These are phyloP conservation scores for Danio albolineatus DNA, from an alignment of 2,797 vertebrate species.

Conservation along the genomic window DNA sequence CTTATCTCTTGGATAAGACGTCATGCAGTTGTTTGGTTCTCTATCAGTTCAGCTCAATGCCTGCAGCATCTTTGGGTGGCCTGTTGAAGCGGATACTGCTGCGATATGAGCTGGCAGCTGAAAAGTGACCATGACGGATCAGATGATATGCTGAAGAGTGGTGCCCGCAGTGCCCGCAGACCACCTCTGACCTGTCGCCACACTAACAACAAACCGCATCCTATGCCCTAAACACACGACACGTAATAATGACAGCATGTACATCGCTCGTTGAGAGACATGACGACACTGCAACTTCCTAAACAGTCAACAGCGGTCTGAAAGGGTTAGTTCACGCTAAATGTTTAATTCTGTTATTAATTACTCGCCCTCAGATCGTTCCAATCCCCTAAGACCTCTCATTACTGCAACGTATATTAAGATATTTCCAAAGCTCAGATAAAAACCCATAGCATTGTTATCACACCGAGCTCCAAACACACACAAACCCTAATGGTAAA, in stretches of 20 bases:
- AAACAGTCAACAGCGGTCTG: background rate
- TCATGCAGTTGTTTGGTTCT: background rate
- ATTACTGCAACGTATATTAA: too few species aligned
- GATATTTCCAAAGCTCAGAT: too few species aligned
- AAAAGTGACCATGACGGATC: background rate
- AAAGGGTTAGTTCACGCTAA: background rate
- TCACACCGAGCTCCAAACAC: too few species aligned
- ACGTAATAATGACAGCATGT: background rate
- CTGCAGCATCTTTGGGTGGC: background rate
- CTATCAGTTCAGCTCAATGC: background rate
- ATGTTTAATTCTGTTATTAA: too few species aligned
- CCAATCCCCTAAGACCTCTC: too few species aligned
- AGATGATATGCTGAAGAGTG: constrained; percentile 1
- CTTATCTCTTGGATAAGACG: constrained; percentile 21
- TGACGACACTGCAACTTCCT: background rate
- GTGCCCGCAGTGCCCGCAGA: background rate
- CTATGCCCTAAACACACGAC: background rate
- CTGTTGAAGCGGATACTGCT: background rate
- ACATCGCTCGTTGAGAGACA: background rate
- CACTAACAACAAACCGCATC: background rate
- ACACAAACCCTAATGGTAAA: too few species aligned
- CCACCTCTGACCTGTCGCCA: too few species aligned
- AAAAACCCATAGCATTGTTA: too few species aligned
- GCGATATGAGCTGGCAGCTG: background rate
- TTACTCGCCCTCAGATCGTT: too few species aligned